Percentiles rank a stretch among this genome's conserved stretches.
phyloP scores from a whole-genome alignment of 2,888 invertebrate species.

The Incurvaria masculella region DNA sequence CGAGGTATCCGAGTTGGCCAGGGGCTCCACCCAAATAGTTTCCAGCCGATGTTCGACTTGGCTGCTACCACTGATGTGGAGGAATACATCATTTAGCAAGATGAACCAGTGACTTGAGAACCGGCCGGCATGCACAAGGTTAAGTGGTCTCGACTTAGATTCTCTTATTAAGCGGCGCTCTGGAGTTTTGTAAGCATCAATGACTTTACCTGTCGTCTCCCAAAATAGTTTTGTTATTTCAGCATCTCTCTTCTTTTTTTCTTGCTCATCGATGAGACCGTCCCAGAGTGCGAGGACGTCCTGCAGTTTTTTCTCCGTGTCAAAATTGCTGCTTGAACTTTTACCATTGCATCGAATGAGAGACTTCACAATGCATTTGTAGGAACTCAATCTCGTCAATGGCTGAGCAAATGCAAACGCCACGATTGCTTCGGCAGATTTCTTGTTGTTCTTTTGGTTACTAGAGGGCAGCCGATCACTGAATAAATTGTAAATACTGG shows the following conservation, averaged over 20 bases:
- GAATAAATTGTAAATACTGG: slow-evolving; percentile 53
- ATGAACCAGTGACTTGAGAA: slow-evolving; percentile 80
- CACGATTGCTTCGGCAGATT: slow-evolving; percentile 57
- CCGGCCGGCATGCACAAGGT: slow-evolving; percentile 65
- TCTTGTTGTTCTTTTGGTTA: slow-evolving; percentile 53
- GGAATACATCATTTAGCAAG: slow-evolving; percentile 76
- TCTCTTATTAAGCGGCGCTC: slow-evolving; percentile 75
- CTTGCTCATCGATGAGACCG: slow-evolving; percentile 60
- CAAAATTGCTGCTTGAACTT: slow-evolving; percentile 35
- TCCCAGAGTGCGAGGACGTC: slow-evolving; percentile 62
- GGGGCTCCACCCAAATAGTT: slow-evolving; percentile 77
- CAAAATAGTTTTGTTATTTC: slow-evolving; percentile 71
- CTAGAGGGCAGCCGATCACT: slow-evolving; percentile 53
- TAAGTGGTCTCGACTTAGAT: slow-evolving; percentile 67
- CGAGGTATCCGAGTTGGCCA: slow-evolving; percentile 61
- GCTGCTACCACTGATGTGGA: slow-evolving; percentile 68
- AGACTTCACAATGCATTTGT: slow-evolving; percentile 60
- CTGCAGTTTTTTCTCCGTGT: slow-evolving; percentile 48
- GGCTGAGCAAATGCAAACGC: slow-evolving; percentile 61
- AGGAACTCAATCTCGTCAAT: slow-evolving; percentile 58
- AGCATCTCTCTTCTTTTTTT: slow-evolving; percentile 61
- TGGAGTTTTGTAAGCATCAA: slow-evolving; percentile 60
- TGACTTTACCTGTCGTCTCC: slow-evolving; percentile 64
- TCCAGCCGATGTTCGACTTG: slow-evolving; percentile 65
- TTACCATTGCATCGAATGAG: slow-evolving; percentile 47